phyloP scores from a whole-genome alignment of 2,797 vertebrate genomes.

The Acipenser ruthenus region DNA sequence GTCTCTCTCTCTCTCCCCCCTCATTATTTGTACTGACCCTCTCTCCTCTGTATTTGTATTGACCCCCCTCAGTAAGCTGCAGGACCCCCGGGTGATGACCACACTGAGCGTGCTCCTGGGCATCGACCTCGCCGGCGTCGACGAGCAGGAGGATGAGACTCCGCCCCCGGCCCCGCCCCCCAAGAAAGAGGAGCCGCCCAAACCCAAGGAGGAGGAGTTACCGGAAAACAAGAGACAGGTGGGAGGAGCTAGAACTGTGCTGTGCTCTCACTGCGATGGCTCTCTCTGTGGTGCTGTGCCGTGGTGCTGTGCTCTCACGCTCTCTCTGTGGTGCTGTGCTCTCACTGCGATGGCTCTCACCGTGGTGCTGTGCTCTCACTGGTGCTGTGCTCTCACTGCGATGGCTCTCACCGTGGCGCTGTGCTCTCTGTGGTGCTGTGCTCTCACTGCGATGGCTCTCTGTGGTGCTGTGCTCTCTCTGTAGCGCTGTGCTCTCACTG shows the following conservation, averaged over 20 bases:
- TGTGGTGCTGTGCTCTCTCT: too few species aligned
- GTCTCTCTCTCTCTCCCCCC: too few species aligned
- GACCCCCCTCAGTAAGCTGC: conserved; percentile 63
- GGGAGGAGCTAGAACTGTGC: neutral
- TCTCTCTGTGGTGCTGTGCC: neutral
- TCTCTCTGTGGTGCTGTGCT: neutral
- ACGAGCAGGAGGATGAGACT: conserved; percentile 76
- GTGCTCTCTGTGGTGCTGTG: too few species aligned
- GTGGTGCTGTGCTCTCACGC: too few species aligned
- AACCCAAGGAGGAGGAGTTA: conserved; percentile 79
- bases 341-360: too few species aligned
- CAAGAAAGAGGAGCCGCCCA: conserved; percentile 59
- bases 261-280: neutral
- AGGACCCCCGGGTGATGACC: conserved; percentile 85
- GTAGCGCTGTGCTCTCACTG: too few species aligned
- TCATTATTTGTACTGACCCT: neutral
- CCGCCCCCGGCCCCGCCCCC: conserved; percentile 61
- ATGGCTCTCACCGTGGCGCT: too few species aligned
- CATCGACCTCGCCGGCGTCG: conserved; percentile 74
- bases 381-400: too few species aligned
- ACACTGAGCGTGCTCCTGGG: conserved; percentile 87
- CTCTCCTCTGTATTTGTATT: neutral
- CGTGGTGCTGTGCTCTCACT: too few species aligned
- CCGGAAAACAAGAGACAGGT: conserved; percentile 88
- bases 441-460: too few species aligned